Percentiles rank a stretch among this genome's conserved stretches.
Evolutionary conservation across 2,888 invertebrate species (phyloP).

Genomic region (Leptopilina syphax): DNA sequence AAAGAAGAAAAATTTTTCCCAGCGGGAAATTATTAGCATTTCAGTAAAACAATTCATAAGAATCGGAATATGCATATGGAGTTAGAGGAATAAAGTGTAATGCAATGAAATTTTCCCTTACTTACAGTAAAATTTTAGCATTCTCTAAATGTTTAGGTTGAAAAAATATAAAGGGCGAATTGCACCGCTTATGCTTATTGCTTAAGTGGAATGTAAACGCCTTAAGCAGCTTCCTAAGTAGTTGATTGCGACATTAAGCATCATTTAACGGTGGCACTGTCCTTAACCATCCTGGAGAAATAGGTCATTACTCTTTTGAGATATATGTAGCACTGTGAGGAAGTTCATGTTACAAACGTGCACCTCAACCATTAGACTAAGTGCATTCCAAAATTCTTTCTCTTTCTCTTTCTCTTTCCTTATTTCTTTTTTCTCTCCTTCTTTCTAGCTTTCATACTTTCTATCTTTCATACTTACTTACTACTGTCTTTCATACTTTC

Average conservation of each 20-base stretch:
- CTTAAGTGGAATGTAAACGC: conserved; percentile 21
- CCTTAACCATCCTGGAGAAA: conserved; percentile 14
- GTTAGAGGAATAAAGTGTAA: too few relatives aligned
- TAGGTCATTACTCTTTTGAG: conserved; percentile 15
- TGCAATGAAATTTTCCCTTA: too few relatives aligned
- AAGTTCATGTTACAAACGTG: background rate
- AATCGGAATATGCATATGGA: too few relatives aligned
- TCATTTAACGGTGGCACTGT: conserved; percentile 17
- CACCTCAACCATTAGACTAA: conserved; percentile 5
- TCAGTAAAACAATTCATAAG: too few relatives aligned
- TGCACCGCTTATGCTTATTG: background rate
- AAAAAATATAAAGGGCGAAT: conserved; percentile 16
- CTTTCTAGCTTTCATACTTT: too few relatives aligned
- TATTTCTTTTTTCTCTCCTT: too few relatives aligned
- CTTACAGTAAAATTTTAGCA: too few relatives aligned
- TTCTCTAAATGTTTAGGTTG: background rate
- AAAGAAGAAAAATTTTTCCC: too few relatives aligned
- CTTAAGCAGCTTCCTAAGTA: conserved; percentile 22
- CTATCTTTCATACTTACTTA: too few relatives aligned
- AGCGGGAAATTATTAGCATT: too few relatives aligned
- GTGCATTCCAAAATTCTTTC: conserved; percentile 12
- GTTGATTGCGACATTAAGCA: conserved; percentile 31
- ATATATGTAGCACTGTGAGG: background rate
- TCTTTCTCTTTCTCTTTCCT: background rate
- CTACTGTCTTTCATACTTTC: too few relatives aligned